These are phyloP conservation scores for Hyles vespertilio DNA, from an alignment of 1,140 invertebrate species.

Conservation along the genomic window DNA sequence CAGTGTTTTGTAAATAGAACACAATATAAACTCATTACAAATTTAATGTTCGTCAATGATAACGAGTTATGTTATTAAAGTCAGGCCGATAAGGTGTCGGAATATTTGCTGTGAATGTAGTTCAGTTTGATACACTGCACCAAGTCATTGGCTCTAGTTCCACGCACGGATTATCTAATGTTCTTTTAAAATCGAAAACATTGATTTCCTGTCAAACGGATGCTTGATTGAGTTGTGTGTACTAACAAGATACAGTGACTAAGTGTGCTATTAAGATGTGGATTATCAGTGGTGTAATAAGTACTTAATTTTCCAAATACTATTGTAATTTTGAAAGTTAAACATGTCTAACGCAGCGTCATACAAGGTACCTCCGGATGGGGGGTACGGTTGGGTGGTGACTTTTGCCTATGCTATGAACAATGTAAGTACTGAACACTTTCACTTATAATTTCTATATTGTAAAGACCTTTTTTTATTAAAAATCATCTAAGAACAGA, in stretches of 20 bases:
- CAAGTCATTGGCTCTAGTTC: conserved; percentile 6
- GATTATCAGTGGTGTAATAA: not conserved
- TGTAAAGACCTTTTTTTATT: not conserved
- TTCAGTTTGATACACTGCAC: conserved; percentile 12
- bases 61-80: conserved; percentile 50
- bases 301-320: not conserved
- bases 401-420: conserved; percentile 78
- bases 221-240: too few species aligned
- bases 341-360: conserved; percentile 34
- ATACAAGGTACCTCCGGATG: conserved; percentile 78
- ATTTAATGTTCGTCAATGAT: conserved; percentile 25
- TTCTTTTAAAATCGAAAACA: not conserved
- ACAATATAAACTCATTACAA: too few species aligned
- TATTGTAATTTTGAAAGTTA: conserved; percentile 4
- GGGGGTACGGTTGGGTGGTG: conserved; percentile 84
- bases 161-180: conserved; percentile 1
- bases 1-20: too few species aligned
- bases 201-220: too few species aligned
- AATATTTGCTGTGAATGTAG: conserved; percentile 18
- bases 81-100: conserved; percentile 47
- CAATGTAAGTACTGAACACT: conserved; percentile 77
- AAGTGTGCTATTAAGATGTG: not conserved
- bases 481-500: not conserved
- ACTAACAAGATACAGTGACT: too few species aligned
- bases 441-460: not conserved